phyloP scores from a whole-genome alignment of 2,888 invertebrate species.

The Priocnemis perturbator region DNA sequence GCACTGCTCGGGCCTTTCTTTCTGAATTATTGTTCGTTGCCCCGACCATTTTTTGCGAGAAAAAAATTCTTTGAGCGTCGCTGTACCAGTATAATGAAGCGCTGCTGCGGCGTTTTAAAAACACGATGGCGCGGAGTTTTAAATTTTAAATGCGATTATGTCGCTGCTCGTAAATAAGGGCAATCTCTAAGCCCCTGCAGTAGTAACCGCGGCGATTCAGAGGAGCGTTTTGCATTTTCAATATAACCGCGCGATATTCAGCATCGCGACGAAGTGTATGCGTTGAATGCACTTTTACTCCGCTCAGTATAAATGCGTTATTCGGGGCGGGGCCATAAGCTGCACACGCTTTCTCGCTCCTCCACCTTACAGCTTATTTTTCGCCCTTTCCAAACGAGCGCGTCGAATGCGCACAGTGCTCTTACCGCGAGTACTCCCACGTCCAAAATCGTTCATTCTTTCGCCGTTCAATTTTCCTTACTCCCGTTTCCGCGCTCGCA shows the following conservation, averaged over 20 bases:
- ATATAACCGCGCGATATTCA: slow-evolving; percentile 8
- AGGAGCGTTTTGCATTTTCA: slow-evolving; percentile 6
- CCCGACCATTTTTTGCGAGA: too few relatives aligned
- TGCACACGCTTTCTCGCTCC: background rate
- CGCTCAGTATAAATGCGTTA: background rate
- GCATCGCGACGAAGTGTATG: background rate
- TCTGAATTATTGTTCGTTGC: too few relatives aligned
- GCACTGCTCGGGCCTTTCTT: too few relatives aligned
- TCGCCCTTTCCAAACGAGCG: background rate
- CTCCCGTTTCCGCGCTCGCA: too few relatives aligned
- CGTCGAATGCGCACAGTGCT: background rate
- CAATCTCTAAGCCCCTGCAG: slow-evolving; percentile 21
- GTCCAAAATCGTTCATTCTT: too few relatives aligned
- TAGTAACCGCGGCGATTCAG: slow-evolving; percentile 11
- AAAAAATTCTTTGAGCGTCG: too few relatives aligned
- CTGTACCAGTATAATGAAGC: background rate
- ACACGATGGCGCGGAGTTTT: slow-evolving; percentile 32
- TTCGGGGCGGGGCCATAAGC: background rate
- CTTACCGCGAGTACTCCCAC: background rate
- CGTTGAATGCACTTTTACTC: too few relatives aligned
- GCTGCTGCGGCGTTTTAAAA: slow-evolving; percentile 23
- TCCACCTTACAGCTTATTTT: too few relatives aligned
- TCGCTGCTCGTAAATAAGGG: slow-evolving; percentile 47
- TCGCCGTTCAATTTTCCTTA: too few relatives aligned
- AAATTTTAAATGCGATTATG: slow-evolving; percentile 50